Base-by-base conservation (phyloP, 92 coral and sea anemone genomes). In the Epizoanthus scotinus region DNA sequence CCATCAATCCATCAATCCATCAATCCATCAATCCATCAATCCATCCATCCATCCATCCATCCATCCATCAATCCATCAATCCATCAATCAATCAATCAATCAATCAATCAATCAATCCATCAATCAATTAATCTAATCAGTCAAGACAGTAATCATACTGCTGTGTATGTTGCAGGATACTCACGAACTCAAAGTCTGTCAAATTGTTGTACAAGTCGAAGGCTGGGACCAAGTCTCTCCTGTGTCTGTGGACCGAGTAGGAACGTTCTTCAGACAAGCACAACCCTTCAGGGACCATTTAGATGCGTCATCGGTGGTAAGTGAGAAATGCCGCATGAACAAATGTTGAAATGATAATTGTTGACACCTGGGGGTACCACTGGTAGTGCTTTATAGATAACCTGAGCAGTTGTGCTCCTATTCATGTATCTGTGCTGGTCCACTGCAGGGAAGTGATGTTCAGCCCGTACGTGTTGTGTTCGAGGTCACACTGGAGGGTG, bases 141-240 rank as follows among this genome's bases (percentile, higher is more conserved):
- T 31, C 50, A 44, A 44, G 50, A 44, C 50, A 78, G 64, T 34
- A 2, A 17, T 57, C 44, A 13, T 59, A 2, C 28, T 65, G 21
- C 27, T 56, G 3, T 26, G 18, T n/a, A 4, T 64, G 25, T 14
- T 64, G 2, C 42, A 95, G 99, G 99, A 93, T 31, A 95, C 99
- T 6, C 99, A 95, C 40, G 99, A 95, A 65, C 83, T 95, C 84
- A 95, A 91, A 31, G 92, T 95, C 40, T 97, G 91, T 86, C 99
- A 95, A 73, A 86, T 95, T 19, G 89, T 95, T 25, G 99, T 95
- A 22, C 94, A 91, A 84, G 87, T 91, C 60, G 98, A 95, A 21
- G 97, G 97, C 74, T 95, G 99, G 99, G 90, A 86, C 73, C 88
- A 92, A 84, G 95, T 95, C 63, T 92, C 98, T n/a, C 98, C 99